Conservation (phyloP, 30 jellyfish, hydroid and myxozoan species). For the Aurelia aurita complex sp. Pacific region DNA sequence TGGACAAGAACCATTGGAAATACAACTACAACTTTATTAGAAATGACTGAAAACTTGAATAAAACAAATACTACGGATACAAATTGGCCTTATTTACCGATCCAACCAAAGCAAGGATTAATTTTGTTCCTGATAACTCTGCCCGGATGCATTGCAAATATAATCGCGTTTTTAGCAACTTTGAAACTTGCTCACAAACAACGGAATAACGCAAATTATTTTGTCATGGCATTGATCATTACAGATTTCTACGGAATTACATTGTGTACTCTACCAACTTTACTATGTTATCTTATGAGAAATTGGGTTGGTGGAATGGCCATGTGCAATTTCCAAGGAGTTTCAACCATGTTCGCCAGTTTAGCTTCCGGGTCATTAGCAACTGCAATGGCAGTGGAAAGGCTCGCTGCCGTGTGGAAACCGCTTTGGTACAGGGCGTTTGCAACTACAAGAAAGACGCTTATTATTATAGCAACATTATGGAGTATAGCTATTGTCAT, state of each 20-base stretch:
- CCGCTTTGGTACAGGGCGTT: conserved; percentile 50
- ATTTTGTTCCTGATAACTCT: conserved; percentile 50
- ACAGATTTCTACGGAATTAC: conserved; percentile 64
- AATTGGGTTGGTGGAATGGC: conserved; percentile 70
- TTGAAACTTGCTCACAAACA: conserved; percentile 45
- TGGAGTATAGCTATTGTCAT: conserved; percentile 27
- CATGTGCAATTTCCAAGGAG: conserved; percentile 78
- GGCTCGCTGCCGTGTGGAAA: conserved; percentile 60
- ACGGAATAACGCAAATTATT: conserved; percentile 36
- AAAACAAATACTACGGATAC: conserved; percentile 3
- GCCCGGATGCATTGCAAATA: conserved; percentile 50
- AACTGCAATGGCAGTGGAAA: conserved; percentile 67
- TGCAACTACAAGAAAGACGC: conserved; percentile 42
- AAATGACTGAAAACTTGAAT: conserved; percentile 10
- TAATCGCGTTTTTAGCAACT: conserved; percentile 60
- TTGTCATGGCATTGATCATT: conserved; percentile 46
- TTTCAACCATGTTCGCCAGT: conserved; percentile 71
- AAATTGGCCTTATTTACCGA: conserved; percentile 59
- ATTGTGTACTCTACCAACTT: conserved; percentile 61
- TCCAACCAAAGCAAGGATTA: conserved; percentile 71
- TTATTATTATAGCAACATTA: conserved; percentile 2
- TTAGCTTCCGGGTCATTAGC: conserved; percentile 72
- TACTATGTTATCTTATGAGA: conserved; percentile 49
- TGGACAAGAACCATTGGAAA: no score
- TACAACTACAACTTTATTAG: no score